These are phyloP conservation scores for Urosaurus nigricauda DNA, from an alignment of 2,797 vertebrate species.

Conservation along the genomic window DNA sequence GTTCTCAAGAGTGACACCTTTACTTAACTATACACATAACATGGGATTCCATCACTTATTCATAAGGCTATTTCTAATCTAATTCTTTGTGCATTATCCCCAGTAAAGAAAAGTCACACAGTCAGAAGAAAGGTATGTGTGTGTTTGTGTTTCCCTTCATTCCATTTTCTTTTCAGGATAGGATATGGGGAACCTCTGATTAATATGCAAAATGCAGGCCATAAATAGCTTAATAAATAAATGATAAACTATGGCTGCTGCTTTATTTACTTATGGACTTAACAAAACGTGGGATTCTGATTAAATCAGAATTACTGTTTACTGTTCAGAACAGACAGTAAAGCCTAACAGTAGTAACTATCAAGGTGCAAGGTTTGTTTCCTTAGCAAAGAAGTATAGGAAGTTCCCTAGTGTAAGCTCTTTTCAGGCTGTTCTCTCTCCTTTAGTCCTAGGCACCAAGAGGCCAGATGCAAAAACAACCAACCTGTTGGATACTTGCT, in stretches of 20 bases:
- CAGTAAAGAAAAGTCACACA: constrained; percentile 57
- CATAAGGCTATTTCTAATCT: constrained; percentile 78
- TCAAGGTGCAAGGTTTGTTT: constrained; percentile 26
- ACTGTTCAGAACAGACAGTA: constrained; percentile 61
- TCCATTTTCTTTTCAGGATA: constrained; percentile 61
- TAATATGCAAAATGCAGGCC: constrained; percentile 77
- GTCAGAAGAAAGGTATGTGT: constrained; percentile 36
- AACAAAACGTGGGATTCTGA: constrained; percentile 72
- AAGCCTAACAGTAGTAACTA: constrained; percentile 64
- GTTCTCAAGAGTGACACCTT: constrained; percentile 49
- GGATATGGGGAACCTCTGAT: constrained; percentile 69
- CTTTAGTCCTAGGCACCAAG: not conserved
- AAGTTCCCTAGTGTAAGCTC: not conserved
- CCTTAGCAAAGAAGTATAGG: not conserved
- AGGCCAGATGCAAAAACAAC: not conserved
- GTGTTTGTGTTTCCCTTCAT: too few relatives aligned
- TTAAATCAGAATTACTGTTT: constrained; percentile 72
- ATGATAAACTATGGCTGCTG: constrained; percentile 71
- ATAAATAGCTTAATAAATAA: constrained; percentile 80
- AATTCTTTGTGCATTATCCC: constrained; percentile 73
- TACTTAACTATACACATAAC: constrained; percentile 71
- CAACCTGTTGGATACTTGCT: not conserved
- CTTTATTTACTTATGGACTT: constrained; percentile 78
- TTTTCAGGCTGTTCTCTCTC: not conserved
- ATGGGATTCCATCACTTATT: constrained; percentile 77